A percentile compares a stretch with the other conserved stretches of the same genome.
Evolutionary conservation across 92 coral and sea anemone species (phyloP).

Genomic region (Galaxea fascicularis): DNA sequence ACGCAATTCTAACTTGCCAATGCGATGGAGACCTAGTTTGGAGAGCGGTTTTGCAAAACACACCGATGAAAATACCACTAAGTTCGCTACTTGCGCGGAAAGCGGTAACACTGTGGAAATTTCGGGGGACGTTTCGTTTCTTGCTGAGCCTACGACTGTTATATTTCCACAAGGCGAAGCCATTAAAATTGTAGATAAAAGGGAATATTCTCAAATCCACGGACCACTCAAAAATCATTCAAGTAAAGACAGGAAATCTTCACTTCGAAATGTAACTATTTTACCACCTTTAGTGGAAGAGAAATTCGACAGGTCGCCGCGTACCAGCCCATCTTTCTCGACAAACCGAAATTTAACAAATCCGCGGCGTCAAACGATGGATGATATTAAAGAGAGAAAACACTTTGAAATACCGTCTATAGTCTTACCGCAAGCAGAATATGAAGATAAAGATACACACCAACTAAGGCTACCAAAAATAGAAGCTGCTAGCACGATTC

Average conservation of each 20-base stretch:
- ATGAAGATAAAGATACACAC: background rate
- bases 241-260: constrained; percentile 15
- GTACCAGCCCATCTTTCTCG: background rate
- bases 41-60: background rate
- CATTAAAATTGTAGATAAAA: background rate
- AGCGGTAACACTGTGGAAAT: background rate
- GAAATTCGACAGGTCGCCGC: background rate
- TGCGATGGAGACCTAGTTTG: background rate
- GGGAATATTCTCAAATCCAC: background rate
- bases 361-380: background rate
- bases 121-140: background rate
- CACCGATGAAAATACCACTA: background rate
- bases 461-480: constrained; percentile 27
- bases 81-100: background rate
- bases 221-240: constrained; percentile 7
- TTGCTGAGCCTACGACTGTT: background rate
- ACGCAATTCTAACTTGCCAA: background rate
- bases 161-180: background rate
- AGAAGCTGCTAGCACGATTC: background rate
- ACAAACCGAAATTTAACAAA: background rate
- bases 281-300: constrained; percentile 33
- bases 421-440: constrained; percentile 11
- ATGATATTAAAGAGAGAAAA: background rate
- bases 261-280: background rate
- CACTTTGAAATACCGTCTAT: constrained; percentile 15